Percentiles rank a stretch among this genome's conserved stretches.
Conservation (phyloP, 2,797 vertebrate species). For the Arrhamphus sclerolepis region DNA sequence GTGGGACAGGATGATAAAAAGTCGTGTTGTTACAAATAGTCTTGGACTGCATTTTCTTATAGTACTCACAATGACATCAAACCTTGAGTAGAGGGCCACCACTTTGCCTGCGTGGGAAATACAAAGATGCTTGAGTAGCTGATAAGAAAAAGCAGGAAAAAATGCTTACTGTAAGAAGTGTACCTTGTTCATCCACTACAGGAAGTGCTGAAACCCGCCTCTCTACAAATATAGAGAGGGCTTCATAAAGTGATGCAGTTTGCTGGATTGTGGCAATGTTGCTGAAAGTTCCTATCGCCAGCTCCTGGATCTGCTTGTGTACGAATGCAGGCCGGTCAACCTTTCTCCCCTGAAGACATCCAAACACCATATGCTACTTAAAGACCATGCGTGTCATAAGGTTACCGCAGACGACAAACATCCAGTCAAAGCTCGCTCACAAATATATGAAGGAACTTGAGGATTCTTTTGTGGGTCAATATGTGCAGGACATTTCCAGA, state of each 20-base stretch:
- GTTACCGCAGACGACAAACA: neutral
- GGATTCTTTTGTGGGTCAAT: constrained; percentile 92
- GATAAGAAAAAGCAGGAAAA: neutral
- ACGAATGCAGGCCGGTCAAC: constrained; percentile 86
- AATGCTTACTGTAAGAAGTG: neutral
- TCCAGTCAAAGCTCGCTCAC: constrained; percentile 75
- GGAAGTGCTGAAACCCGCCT: constrained; percentile 91
- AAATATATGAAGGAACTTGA: constrained; percentile 95
- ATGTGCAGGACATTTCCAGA: constrained; percentile 92
- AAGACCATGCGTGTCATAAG: neutral
- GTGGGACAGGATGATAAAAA: too few species aligned
- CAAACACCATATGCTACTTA: neutral
- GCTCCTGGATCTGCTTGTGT: constrained; percentile 84
- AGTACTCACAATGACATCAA: constrained; percentile 95
- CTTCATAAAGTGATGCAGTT: constrained; percentile 82
- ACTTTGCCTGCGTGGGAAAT: constrained; percentile 82
- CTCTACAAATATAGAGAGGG: constrained; percentile 91
- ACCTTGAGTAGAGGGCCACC: constrained; percentile 93
- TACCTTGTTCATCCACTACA: constrained; percentile 87
- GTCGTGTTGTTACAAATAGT: too few species aligned
- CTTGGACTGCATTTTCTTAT: neutral
- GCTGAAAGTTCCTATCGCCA: constrained; percentile 90
- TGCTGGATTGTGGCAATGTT: constrained; percentile 88
- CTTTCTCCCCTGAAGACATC: constrained; percentile 74
- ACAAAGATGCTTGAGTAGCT: neutral